phyloP scores from a whole-genome alignment of 2,113 vertebrate species.

The Neodon shergylaensis region DNA sequence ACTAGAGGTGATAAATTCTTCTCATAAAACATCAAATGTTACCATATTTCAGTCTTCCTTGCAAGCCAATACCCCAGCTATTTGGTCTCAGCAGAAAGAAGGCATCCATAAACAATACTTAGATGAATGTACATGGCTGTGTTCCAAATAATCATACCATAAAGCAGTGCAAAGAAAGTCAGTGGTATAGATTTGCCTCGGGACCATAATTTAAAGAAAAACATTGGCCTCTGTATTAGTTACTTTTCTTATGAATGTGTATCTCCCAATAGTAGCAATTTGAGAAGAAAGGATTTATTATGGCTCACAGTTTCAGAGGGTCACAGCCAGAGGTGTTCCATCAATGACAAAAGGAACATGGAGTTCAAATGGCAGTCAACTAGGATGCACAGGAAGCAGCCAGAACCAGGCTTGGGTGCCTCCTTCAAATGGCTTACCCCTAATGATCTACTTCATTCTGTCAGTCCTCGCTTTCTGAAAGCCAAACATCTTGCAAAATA shows the following conservation, averaged over 20 bases:
- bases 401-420: too few species aligned
- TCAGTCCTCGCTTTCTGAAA: background rate
- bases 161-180: background rate
- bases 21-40: background rate
- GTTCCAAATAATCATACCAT: background rate
- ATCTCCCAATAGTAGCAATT: background rate
- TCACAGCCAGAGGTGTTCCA: background rate
- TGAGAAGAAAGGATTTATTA: background rate
- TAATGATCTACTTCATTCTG: background rate
- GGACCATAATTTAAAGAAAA: background rate
- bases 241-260: background rate
- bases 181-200: background rate
- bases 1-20: background rate
- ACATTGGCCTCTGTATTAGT: background rate
- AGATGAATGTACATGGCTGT: background rate
- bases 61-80: background rate
- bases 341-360: background rate
- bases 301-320: background rate
- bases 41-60: background rate
- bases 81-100: background rate
- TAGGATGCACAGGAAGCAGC: background rate
- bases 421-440: background rate
- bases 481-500: background rate
- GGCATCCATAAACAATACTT: fast-evolving
- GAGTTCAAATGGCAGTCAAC: background rate